Evolutionary conservation across 2,797 vertebrate species (phyloP), one percentile per base, ranked within the genome.

Genomic region (Glossophaga mutica): DNA sequence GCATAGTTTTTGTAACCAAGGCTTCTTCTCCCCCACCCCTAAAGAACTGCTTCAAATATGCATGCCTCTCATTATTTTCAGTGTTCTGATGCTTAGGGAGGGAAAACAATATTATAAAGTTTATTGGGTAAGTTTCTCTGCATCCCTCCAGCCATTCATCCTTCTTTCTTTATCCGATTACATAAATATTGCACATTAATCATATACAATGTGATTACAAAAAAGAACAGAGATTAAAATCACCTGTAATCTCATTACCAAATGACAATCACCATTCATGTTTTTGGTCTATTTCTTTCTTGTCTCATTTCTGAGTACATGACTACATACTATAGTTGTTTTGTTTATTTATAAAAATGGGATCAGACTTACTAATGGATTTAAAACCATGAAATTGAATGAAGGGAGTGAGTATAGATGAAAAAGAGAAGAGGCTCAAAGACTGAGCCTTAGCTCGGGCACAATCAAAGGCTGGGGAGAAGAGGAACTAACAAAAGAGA

Each of bases 221-320:
- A 88, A 95, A 79, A 91, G 29, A 22, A 89, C 52, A 52, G 55
- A 77, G 50, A 82, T 94, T 90, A 83, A 94, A 92, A 82, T 83
- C n/a, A 22, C 22, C 77, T 57, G 39, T 94, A 96, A 48, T 88
- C 62, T 88, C 42, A 55, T 89, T 81, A 95, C 37, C 4, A 32
- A 91, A 85, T 79, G n/a, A 91, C 68, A 88, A 81, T 62, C 24
- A 48, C 34, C 11, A 19, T 26, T 85, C 34, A 24, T 42, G 78
- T 59, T 55, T 74, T 68, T 70, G 11, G 24, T 68, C 9, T 79
- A 16, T 92, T 83, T 73, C 52, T 34, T 87, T 93, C 87, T 29
- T 44, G 24, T 70, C 26, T 95, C 52, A 71, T 95, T 87, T 88
- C 73, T 46, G 37, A 85, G 42, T 95, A 37, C 39, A 59, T 34